Conservation (phyloP, 2,888 invertebrate genomes). For the Tuberolachnus salignus region DNA sequence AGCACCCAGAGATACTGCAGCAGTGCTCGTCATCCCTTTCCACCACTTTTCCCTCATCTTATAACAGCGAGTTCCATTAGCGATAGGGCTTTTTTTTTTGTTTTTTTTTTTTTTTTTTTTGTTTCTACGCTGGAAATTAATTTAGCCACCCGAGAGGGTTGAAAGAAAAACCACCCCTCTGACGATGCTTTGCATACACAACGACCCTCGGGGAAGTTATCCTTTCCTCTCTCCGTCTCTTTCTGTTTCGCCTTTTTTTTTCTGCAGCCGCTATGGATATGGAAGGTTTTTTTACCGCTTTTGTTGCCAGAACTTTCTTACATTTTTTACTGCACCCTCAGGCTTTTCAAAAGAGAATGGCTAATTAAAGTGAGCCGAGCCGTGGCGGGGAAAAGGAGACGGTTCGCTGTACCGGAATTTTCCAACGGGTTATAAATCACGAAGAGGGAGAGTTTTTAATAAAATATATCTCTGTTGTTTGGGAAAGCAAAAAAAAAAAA, state of each 20-base stretch:
- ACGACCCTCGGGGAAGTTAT: constrained; percentile 57
- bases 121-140: constrained; percentile 53
- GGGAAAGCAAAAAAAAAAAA: constrained; percentile 26
- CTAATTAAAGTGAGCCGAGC: constrained; percentile 51
- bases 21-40: constrained; percentile 40
- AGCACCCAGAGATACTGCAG: constrained; percentile 43
- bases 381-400: constrained; percentile 15
- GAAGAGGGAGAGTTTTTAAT: constrained; percentile 56
- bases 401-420: constrained; percentile 52
- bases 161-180: constrained; percentile 55
- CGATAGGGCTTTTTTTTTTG: constrained; percentile 52
- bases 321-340: constrained; percentile 55
- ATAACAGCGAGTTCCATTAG: constrained; percentile 53
- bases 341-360: constrained; percentile 55
- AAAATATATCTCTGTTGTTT: constrained; percentile 55
- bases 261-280: not conserved
- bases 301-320: constrained; percentile 55
- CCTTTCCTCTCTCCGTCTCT: constrained; percentile 51
- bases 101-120: constrained; percentile 54
- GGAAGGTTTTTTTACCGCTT: constrained; percentile 33
- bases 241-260: constrained; percentile 29
- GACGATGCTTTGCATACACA: constrained; percentile 56
- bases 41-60: constrained; percentile 3
- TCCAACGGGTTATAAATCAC: constrained; percentile 57
- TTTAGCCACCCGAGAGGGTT: constrained; percentile 57